Evolutionary conservation across 2,113 vertebrate species (phyloP).

Genomic region (Otus sunia): DNA sequence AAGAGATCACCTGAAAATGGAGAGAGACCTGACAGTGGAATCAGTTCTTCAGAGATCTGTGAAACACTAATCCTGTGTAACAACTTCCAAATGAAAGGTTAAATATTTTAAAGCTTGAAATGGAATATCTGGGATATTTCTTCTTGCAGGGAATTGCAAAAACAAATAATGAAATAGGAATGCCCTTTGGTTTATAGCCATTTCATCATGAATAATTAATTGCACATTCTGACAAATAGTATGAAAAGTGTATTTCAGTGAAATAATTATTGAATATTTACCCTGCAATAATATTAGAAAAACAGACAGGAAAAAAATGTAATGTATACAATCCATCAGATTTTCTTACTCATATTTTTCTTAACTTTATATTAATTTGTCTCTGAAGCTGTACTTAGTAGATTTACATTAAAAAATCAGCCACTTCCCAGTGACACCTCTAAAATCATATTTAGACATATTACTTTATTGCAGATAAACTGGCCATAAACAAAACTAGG

Average conservation of each 20-base stretch:
- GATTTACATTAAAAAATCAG: neutral
- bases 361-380: constrained; percentile 9
- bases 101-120: constrained; percentile 15
- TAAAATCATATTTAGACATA: neutral
- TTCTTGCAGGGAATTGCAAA: neutral
- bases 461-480: neutral
- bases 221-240: constrained; percentile 32
- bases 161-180: neutral
- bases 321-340: neutral
- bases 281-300: constrained; percentile 8
- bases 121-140: neutral
- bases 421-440: neutral
- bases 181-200: neutral
- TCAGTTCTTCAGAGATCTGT: neutral
- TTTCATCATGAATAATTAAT: constrained; percentile 50
- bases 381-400: neutral
- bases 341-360: constrained; percentile 1
- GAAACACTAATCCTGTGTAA: neutral
- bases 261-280: constrained; percentile 59
- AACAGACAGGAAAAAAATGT: neutral
- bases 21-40: neutral
- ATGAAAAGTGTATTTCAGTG: constrained; percentile 24
- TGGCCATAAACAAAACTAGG: neutral
- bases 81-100: neutral
- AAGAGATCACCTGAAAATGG: neutral